Percentiles rank a stretch among this genome's conserved stretches.
These are phyloP conservation scores for Heliconius eleuchia DNA, from an alignment of 1,140 invertebrate species.

Conservation along the genomic window DNA sequence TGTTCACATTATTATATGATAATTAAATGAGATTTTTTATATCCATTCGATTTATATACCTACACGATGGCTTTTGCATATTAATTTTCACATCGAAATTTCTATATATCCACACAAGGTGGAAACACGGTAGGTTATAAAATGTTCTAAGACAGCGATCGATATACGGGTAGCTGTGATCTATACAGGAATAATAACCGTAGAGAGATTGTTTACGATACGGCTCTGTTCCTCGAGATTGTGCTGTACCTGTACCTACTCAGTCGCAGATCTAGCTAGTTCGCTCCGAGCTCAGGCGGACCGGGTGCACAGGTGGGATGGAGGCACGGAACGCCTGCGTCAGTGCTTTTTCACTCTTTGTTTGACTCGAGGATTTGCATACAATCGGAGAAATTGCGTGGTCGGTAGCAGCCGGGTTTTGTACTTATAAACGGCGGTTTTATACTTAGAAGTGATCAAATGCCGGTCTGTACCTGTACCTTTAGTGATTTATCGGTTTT, in stretches of 20 bases:
- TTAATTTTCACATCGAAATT: slow-evolving; percentile 43
- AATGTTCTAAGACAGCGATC: slow-evolving; percentile 62
- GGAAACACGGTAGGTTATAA: slow-evolving; percentile 59
- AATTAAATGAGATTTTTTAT: neutral
- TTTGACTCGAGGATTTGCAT: slow-evolving; percentile 75
- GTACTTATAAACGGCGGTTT: slow-evolving; percentile 55
- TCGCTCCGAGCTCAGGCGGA: slow-evolving; percentile 54
- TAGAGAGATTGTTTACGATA: slow-evolving; percentile 64
- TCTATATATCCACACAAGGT: slow-evolving; percentile 55
- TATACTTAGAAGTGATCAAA: slow-evolving; percentile 17
- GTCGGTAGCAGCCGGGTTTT: slow-evolving; percentile 58
- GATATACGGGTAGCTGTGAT: slow-evolving; percentile 72
- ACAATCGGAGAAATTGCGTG: slow-evolving; percentile 76
- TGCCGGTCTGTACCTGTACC: slow-evolving; percentile 45
- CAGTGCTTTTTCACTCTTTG: slow-evolving; percentile 75
- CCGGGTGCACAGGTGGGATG: slow-evolving; percentile 59
- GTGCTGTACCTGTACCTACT: slow-evolving; percentile 31
- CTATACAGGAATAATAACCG: slow-evolving; percentile 66
- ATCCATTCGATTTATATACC: neutral
- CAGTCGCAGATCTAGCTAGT: slow-evolving; percentile 44
- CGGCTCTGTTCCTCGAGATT: slow-evolving; percentile 50
- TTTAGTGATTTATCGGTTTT: slow-evolving; percentile 9
- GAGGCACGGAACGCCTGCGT: slow-evolving; percentile 59
- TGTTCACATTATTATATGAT: slow-evolving; percentile 4
- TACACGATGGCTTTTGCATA: neutral